Evolutionary conservation across 2,797 vertebrate genomes (phyloP).

Genomic region (Tenualosa thibaudeaui): DNA sequence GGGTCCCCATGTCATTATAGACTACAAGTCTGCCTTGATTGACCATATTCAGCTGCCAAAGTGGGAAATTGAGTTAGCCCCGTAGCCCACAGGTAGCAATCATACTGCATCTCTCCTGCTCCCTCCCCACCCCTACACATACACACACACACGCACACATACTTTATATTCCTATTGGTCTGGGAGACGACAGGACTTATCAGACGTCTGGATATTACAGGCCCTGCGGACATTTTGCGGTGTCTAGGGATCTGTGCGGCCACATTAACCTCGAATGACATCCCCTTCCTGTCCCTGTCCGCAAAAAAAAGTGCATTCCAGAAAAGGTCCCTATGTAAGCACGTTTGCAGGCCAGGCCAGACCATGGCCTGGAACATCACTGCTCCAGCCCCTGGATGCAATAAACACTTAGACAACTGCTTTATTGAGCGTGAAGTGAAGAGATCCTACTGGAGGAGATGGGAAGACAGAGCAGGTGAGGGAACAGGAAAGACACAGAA

Average conservation of each 20-base stretch:
- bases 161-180: constrained; percentile 13
- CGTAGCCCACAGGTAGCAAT: constrained; percentile 75
- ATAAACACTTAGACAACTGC: constrained; percentile 14
- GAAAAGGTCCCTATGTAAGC: neutral
- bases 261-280: constrained; percentile 11
- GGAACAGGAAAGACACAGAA: neutral
- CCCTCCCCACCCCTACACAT: neutral
- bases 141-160: neutral
- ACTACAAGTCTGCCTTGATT: constrained; percentile 71
- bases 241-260: neutral
- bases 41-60: constrained; percentile 73
- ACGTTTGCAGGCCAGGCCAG: neutral
- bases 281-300: neutral
- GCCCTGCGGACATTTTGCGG: neutral
- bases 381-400: neutral
- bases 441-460: constrained; percentile 45
- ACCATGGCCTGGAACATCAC: neutral
- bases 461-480: neutral
- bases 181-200: constrained; percentile 4
- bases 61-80: constrained; percentile 73
- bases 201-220: constrained; percentile 12
- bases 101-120: constrained; percentile 45
- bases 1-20: constrained; percentile 70
- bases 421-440: constrained; percentile 13
- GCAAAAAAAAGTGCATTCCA: neutral